Percentiles rank a stretch among this genome's conserved stretches.
Evolutionary conservation across 1,140 invertebrate species (phyloP).

Genomic region (Wasmannia auropunctata): DNA sequence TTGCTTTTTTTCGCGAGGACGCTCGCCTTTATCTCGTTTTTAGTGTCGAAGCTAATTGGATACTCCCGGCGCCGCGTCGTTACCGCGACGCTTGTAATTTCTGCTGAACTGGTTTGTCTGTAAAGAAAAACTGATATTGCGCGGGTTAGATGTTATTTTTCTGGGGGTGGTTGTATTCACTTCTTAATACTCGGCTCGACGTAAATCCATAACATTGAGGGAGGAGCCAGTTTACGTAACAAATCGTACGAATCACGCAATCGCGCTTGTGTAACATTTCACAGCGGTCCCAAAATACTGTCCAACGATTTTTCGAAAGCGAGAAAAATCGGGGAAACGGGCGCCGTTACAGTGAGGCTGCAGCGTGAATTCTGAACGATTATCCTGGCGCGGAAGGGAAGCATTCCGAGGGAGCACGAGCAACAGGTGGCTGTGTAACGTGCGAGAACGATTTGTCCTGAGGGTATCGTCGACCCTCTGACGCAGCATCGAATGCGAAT

Average conservation of each 20-base stretch:
- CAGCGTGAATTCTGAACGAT: slow-evolving; percentile 46
- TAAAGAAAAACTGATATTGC: slow-evolving; percentile 13
- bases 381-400: not conserved
- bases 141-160: slow-evolving; percentile 18
- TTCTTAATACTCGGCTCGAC: slow-evolving; percentile 53
- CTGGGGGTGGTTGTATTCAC: slow-evolving; percentile 17
- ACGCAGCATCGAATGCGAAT: slow-evolving; percentile 29
- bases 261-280: slow-evolving; percentile 25
- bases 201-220: slow-evolving; percentile 32
- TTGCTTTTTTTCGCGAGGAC: slow-evolving; percentile 56
- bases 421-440: slow-evolving; percentile 71
- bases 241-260: slow-evolving; percentile 17
- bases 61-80: slow-evolving; percentile 17
- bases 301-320: not conserved
- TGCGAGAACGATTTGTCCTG: slow-evolving; percentile 64
- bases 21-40: slow-evolving; percentile 53
- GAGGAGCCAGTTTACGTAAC: slow-evolving; percentile 20
- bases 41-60: slow-evolving; percentile 49
- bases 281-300: not conserved
- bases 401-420: slow-evolving; percentile 1
- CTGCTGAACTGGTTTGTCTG: slow-evolving; percentile 19
- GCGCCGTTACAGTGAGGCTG: not conserved
- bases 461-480: slow-evolving; percentile 62
- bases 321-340: not conserved
- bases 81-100: slow-evolving; percentile 49